These are phyloP conservation scores for Chiridota heheva DNA, from an alignment of 35 echinoderm and acorn worm genomes.

Conservation along the genomic window DNA sequence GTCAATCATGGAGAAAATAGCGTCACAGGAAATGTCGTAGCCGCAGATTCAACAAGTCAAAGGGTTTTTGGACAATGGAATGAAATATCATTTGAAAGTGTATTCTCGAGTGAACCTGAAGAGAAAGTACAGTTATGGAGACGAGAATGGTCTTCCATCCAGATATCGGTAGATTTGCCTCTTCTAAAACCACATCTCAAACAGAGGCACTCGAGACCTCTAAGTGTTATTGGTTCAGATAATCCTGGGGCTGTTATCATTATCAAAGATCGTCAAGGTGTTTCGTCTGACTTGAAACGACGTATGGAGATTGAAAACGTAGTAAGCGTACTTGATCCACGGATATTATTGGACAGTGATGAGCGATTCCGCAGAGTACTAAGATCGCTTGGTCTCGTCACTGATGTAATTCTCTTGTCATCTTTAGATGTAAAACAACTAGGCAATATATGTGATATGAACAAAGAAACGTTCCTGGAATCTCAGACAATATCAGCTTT, in stretches of 20 bases:
- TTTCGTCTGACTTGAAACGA: constrained; percentile 70
- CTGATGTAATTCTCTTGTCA: constrained; percentile 85
- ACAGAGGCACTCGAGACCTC: constrained; percentile 38
- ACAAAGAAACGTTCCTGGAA: constrained; percentile 74
- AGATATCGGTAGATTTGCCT: constrained; percentile 40
- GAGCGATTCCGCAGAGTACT: constrained; percentile 88
- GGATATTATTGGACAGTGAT: constrained; percentile 81
- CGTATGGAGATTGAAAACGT: constrained; percentile 91
- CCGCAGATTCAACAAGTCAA: constrained; percentile 80
- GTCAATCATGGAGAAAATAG: constrained; percentile 51
- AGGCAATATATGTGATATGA: constrained; percentile 56
- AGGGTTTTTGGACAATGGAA: constrained; percentile 81
- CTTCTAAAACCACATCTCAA: constrained; percentile 35
- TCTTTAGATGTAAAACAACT: constrained; percentile 73
- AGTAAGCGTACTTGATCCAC: constrained; percentile 83
- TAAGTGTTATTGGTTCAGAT: constrained; percentile 85
- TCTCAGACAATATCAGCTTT: constrained; percentile 69
- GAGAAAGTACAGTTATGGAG: constrained; percentile 87
- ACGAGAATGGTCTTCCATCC: constrained; percentile 68
- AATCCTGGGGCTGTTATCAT: constrained; percentile 89
- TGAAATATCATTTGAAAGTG: constrained; percentile 74
- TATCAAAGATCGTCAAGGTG: constrained; percentile 85
- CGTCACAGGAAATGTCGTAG: constrained; percentile 67
- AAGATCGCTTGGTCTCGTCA: constrained; percentile 82
- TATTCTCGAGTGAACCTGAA: constrained; percentile 80